Base-by-base conservation (phyloP, 2,888 invertebrate genomes). In the Aquatica leii region DNA sequence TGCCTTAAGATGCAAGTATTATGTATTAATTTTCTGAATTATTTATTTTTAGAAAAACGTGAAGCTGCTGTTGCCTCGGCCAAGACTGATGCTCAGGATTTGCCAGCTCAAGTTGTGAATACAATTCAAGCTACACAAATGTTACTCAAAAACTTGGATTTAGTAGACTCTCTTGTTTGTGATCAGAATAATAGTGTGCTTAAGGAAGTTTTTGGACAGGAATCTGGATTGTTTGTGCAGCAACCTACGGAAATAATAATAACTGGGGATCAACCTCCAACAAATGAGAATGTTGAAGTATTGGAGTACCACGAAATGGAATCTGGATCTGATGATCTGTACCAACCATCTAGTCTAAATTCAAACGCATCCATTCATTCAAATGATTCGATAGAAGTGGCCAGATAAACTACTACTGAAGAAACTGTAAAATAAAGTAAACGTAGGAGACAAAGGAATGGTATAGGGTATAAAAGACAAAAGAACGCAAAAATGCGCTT, bases 391-490 rank as follows among this genome's bases (percentile, higher is more conserved):
- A 41, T 41, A n/a, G n/a, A n/a, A n/a, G n/a, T n/a, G n/a, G n/a
- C n/a, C n/a, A n/a, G n/a, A n/a, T n/a, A n/a, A n/a, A 41, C 41
- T 41, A n/a, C 41, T 41, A 41, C 41, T 41, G 15, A 41, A 41
- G 41, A 5, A 11, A 41, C 41, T 5, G 41, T n/a, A n/a, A 12
- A 41, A 41, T 8, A 41, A 41, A 11, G 41, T 5, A 41, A 41
- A 41, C 41, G 41, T 41, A 41, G n/a, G n/a, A 5, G n/a, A 8
- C 6, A 41, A n/a, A 41, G 41, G 41, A 41, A 4, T 41, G 41
- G 15, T 41, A 11, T 5, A 5, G 41, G 4, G 4, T 41, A 8
- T 4, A 41, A 41, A 11, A 41, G 41, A 41, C 4, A 41, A 41
- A 41, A 41, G 41, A 41, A 41, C 41, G 41, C 41, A 14, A 11